Base-by-base conservation (phyloP, 2,888 invertebrate species). In the Chymomyza procnemis region DNA sequence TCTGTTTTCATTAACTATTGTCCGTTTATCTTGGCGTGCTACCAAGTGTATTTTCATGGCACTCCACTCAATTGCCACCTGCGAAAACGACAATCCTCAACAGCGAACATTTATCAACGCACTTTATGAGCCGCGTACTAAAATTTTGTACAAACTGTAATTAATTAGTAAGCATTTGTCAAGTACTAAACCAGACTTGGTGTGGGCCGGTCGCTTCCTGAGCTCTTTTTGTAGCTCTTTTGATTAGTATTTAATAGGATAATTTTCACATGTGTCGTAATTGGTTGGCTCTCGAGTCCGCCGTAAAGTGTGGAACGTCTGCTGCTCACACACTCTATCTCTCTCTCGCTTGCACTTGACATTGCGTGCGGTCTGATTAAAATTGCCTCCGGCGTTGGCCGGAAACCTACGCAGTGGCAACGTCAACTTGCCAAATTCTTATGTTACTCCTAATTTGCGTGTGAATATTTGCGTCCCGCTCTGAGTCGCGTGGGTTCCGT, bases 151-250 rank as follows among this genome's bases (percentile, higher is more conserved):
- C 90, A 91, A 91, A 91, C 90, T 89, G 88, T 90, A 90, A 91
- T 91, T 91, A 91, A 91, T 91, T 91, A 91, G 91, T 91, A 90
- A 89, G 87, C 89, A 86, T 90, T 90, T 90, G 91, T 90, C 91
- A 91, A 91, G 90, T 90, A 87, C 88, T 89, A 82, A 81, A 81
- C 78, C 1, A 8, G 21, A 19, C 50, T 52, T 50, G 71, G 46
- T 41, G 18, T 63, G 46, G 65, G 57, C 69, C 21, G 21, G 26
- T 8, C 19, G 12, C 4, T 67, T 74, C 78, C 80, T 72, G 75
- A 55, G 64, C 61, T 62, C 61, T 74, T 61, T 69, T 9, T 56
- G 18, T 65, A 26, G 26, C n/a, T 77, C 62, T 76, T 75, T 76
- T 72, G 74, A 78, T 82, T 69, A 73, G 73, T 84, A 87, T 87